Evolutionary conservation across 2,888 invertebrate species (phyloP).

Genomic region (Trissolcus brochymenae): DNA sequence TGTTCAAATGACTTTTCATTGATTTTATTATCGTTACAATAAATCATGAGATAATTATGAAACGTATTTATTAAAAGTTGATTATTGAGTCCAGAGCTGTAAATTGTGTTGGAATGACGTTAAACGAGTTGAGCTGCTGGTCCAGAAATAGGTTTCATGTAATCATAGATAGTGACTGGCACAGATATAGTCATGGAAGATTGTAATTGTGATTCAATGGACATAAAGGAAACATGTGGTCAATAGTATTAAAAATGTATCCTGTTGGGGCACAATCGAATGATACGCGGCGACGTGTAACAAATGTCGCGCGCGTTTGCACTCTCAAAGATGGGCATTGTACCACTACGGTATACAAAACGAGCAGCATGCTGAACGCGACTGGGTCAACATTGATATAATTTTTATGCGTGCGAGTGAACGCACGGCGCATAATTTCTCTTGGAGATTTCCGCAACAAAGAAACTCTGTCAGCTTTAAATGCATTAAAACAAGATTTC

Average conservation of each 20-base stretch:
- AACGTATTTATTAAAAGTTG: too few relatives aligned
- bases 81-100: too few relatives aligned
- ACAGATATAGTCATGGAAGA: too few relatives aligned
- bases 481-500: neutral
- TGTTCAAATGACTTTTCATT: too few relatives aligned
- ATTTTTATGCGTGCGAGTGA: neutral
- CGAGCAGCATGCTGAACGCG: neutral
- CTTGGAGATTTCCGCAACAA: neutral
- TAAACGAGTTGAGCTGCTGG: too few relatives aligned
- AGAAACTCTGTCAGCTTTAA: conserved; percentile 1
- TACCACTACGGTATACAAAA: neutral
- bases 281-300: neutral
- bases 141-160: too few relatives aligned
- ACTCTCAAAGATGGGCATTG: neutral
- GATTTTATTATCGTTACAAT: too few relatives aligned
- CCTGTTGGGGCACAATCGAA: neutral
- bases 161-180: too few relatives aligned
- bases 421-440: conserved; percentile 2
- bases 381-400: conserved; percentile 7
- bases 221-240: conserved; percentile 1
- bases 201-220: too few relatives aligned
- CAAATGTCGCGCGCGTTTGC: neutral
- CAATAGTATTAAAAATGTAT: conserved; percentile 7
- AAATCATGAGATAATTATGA: too few relatives aligned
- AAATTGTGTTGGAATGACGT: too few relatives aligned